These are phyloP conservation scores for Nemapogon koenigi DNA, from an alignment of 2,888 invertebrate species.

Conservation along the genomic window DNA sequence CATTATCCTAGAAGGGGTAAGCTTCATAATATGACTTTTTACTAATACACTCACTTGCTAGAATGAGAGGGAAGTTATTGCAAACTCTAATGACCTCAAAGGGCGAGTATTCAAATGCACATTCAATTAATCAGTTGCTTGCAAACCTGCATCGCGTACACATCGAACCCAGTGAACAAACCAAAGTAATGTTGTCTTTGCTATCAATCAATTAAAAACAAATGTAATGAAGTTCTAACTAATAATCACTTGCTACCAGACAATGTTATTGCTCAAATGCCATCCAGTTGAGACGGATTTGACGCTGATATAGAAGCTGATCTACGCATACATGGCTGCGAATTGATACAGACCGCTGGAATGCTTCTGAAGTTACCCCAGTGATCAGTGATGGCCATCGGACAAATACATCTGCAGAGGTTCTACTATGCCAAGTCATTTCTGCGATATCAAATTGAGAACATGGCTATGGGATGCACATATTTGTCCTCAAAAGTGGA, in stretches of 20 bases:
- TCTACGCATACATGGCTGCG: conserved; percentile 94
- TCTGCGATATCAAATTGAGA: conserved; percentile 96
- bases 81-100: too few relatives aligned
- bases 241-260: conserved; percentile 93
- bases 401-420: conserved; percentile 96
- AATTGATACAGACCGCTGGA: conserved; percentile 97
- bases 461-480: conserved; percentile 97
- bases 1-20: too few relatives aligned
- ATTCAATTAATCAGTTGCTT: too few relatives aligned
- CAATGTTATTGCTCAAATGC: conserved; percentile 86
- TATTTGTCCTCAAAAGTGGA: conserved; percentile 99
- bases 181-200: too few relatives aligned
- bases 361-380: conserved; percentile 96
- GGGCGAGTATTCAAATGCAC: too few relatives aligned
- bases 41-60: too few relatives aligned
- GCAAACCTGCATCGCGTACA: too few relatives aligned
- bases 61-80: too few relatives aligned
- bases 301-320: conserved; percentile 91
- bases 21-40: too few relatives aligned
- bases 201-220: too few relatives aligned
- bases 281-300: conserved; percentile 92
- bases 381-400: conserved; percentile 99
- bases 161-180: too few relatives aligned
- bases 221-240: too few relatives aligned
- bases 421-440: conserved; percentile 99